These are phyloP conservation scores for Heterocephalus glaber DNA, from an alignment of 2,113 vertebrate genomes.

Conservation along the genomic window DNA sequence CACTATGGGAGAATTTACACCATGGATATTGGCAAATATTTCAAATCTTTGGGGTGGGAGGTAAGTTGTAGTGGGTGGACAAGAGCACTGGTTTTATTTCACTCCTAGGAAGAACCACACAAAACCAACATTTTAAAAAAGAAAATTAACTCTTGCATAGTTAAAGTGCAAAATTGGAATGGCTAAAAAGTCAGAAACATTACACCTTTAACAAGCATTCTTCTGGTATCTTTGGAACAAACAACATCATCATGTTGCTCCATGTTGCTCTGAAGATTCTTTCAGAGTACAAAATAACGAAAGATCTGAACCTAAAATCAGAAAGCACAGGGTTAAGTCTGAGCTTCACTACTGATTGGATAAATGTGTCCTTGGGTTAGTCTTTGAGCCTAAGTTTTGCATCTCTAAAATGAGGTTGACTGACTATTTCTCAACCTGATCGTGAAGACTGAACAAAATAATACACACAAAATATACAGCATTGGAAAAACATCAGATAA, in stretches of 20 bases:
- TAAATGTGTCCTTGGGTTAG: neutral
- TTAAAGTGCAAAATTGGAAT: neutral
- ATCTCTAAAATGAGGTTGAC: neutral
- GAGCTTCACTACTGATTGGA: neutral
- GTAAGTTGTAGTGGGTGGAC: neutral
- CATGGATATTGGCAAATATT: neutral
- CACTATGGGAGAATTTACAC: neutral
- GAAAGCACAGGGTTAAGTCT: neutral
- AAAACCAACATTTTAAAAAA: neutral
- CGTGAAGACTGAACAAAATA: neutral
- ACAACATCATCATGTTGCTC: neutral
- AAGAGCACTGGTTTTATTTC: neutral
- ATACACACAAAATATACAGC: neutral
- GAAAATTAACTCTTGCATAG: neutral
- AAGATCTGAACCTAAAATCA: neutral
- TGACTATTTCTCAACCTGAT: neutral
- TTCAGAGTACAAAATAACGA: neutral
- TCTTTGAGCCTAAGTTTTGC: conserved; percentile 2
- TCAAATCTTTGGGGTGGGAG: neutral
- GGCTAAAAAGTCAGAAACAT: neutral
- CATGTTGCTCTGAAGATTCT: neutral
- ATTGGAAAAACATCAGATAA: neutral
- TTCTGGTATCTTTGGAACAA: conserved; percentile 4
- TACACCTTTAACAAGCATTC: neutral
- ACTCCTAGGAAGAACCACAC: neutral